These are phyloP conservation scores for Kryptolebias ocellatus DNA, from an alignment of 2,797 vertebrate species.

Conservation along the genomic window DNA sequence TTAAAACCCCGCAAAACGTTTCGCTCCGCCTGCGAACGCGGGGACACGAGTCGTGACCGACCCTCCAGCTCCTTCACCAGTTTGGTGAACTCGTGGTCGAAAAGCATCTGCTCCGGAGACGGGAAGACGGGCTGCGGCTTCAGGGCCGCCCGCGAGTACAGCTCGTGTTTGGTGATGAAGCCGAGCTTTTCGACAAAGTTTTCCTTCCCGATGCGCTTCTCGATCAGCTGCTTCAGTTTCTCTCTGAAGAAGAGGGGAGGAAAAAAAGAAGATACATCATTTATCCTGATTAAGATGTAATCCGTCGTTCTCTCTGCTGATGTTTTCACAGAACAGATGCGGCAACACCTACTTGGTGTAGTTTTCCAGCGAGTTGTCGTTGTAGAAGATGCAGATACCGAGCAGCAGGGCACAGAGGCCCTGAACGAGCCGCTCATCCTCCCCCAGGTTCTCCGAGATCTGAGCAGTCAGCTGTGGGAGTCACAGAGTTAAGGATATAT, in stretches of 20 bases:
- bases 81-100: constrained; percentile 98
- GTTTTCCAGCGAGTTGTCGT: constrained; percentile 97
- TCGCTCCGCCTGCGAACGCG: too few relatives aligned
- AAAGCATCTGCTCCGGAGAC: constrained; percentile 96
- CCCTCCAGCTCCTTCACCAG: constrained; percentile 97
- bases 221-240: constrained; percentile 97
- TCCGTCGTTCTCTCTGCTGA: too few relatives aligned
- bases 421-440: constrained; percentile 96
- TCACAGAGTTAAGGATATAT: constrained; percentile 79
- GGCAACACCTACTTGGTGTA: constrained; percentile 88
- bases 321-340: neutral
- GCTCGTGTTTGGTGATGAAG: constrained; percentile 96
- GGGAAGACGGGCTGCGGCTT: constrained; percentile 95
- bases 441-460: constrained; percentile 97
- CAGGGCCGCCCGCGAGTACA: constrained; percentile 95
- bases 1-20: neutral
- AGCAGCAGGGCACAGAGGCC: constrained; percentile 94
- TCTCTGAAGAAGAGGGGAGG: constrained; percentile 80
- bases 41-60: constrained; percentile 65
- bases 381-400: constrained; percentile 98
- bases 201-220: constrained; percentile 97
- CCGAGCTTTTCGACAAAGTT: constrained; percentile 97
- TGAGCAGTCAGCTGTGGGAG: constrained; percentile 91
- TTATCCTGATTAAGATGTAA: neutral
- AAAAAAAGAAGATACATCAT: neutral